Percentiles rank a stretch among this genome's conserved stretches.
Evolutionary conservation across 2,113 vertebrate genomes (phyloP).

Genomic region (Periophthalmodon schlosseri): DNA sequence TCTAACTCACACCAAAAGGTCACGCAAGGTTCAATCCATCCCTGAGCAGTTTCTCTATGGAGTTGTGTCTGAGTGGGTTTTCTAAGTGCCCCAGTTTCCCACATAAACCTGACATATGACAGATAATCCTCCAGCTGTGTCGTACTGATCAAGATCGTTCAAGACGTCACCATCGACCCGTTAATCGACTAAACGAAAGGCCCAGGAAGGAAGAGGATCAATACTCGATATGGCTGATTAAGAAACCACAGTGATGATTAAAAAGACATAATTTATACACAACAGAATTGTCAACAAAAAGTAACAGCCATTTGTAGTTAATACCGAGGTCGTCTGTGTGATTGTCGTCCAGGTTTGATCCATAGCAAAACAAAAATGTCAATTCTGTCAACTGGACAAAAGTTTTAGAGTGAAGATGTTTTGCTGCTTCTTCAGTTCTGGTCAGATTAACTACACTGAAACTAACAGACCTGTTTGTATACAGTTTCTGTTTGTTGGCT

Average conservation of each 20-base stretch:
- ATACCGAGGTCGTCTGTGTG: no score
- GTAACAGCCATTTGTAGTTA: not conserved
- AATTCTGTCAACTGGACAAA: no score
- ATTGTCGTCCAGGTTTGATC: no score
- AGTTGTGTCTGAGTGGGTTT: not conserved
- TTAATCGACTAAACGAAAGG: no score
- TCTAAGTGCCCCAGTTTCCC: not conserved
- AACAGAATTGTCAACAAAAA: not conserved
- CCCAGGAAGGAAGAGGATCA: no score
- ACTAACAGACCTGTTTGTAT: no score
- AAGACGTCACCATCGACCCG: no score
- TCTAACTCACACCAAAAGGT: not conserved
- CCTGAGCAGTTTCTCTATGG: not conserved
- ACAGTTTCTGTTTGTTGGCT: no score
- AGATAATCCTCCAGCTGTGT: not conserved
- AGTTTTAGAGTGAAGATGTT: no score
- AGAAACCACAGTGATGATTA: not conserved
- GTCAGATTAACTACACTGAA: no score
- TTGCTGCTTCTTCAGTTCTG: no score
- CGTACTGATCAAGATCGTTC: not conserved
- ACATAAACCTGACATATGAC: not conserved
- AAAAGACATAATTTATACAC: not conserved
- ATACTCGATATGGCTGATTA: not conserved
- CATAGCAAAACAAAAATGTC: no score
- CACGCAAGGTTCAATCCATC: not conserved